Percentiles rank a stretch among this genome's conserved stretches.
Conservation (phyloP, 2,113 vertebrate species). For the Catagonus wagneri region DNA sequence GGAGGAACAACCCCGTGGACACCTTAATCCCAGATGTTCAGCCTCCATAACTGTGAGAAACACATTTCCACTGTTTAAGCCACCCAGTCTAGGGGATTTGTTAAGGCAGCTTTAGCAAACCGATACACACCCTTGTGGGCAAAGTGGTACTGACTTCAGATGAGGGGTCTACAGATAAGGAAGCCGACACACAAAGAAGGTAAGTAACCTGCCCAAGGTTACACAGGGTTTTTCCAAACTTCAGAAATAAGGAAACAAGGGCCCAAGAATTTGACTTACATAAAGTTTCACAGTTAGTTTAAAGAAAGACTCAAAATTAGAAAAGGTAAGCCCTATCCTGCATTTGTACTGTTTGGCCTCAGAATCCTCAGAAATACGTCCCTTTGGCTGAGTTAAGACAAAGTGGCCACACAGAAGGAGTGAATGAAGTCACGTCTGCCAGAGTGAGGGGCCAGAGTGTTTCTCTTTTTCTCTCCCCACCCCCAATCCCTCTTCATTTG, state of each 20-base stretch:
- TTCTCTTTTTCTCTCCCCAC: neutral
- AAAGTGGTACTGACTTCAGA: neutral
- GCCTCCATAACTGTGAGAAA: neutral
- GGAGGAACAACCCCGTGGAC: neutral
- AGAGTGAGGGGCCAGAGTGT: neutral
- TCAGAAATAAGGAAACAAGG: neutral
- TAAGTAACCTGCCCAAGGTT: neutral
- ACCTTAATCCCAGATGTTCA: neutral
- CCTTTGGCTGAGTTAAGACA: neutral
- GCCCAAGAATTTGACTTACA: neutral
- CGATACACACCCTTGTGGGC: neutral
- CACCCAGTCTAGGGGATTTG: neutral
- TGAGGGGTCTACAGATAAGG: neutral
- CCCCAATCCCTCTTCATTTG: neutral
- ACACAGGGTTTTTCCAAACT: neutral
- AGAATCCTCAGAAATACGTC: neutral
- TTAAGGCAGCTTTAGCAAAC: neutral
- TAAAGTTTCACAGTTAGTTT: neutral
- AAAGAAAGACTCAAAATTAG: constrained; percentile 2
- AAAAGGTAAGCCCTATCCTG: neutral
- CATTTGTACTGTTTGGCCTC: neutral
- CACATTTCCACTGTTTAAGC: neutral
- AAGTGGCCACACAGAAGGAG: neutral
- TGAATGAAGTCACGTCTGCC: neutral
- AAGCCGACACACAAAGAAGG: neutral